phyloP scores from a whole-genome alignment of 2,113 vertebrate genomes.

The Cettia cetti region DNA sequence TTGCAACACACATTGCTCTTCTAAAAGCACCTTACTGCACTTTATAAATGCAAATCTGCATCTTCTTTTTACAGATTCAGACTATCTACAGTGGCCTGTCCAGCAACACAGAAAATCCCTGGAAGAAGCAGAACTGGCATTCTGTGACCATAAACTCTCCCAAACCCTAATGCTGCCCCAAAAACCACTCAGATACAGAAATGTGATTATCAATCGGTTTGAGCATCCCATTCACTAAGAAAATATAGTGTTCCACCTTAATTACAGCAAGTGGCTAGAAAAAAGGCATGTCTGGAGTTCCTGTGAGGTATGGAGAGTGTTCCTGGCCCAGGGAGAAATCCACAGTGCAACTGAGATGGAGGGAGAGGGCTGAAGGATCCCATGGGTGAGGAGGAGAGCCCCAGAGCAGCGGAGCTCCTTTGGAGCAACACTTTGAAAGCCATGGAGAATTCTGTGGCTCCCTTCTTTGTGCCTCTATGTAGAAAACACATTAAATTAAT shows the following conservation, averaged over 20 bases:
- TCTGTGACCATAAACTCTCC: background rate
- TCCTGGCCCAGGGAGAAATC: background rate
- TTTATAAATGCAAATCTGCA: background rate
- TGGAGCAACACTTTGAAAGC: background rate
- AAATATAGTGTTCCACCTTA: background rate
- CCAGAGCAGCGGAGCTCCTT: background rate
- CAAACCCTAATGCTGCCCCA: background rate
- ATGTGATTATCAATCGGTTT: fast-evolving
- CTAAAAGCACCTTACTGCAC: background rate
- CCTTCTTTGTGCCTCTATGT: background rate
- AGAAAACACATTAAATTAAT: background rate
- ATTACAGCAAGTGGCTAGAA: background rate
- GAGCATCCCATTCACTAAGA: background rate
- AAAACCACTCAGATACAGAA: background rate
- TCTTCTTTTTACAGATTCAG: background rate
- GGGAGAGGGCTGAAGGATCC: background rate
- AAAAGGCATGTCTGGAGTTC: background rate
- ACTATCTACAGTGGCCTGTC: background rate
- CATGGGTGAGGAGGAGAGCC: background rate
- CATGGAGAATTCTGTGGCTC: fast-evolving
- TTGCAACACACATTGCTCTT: background rate
- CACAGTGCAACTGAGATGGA: background rate
- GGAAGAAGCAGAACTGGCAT: background rate
- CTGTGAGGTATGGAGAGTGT: fast-evolving
- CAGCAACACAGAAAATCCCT: background rate